Evolutionary conservation across 2,888 invertebrate species (phyloP).

Genomic region (Synergus umbraculus): DNA sequence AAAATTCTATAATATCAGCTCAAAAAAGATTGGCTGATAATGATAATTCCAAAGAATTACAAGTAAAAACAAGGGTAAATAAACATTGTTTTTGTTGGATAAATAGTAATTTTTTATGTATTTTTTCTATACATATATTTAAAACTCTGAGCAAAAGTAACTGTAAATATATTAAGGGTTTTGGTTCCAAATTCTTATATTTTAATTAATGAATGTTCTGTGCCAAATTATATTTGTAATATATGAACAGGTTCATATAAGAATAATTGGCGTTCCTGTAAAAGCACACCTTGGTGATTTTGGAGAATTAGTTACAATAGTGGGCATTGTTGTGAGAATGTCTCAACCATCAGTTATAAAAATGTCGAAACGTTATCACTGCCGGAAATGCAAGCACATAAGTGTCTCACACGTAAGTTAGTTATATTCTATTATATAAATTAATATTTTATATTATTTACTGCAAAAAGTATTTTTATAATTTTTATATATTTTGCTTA

Average conservation of each 20-base stretch:
- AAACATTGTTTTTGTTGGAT: background rate
- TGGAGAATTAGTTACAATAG: conserved; percentile 70
- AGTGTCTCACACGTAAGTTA: conserved; percentile 81
- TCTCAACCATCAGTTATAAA: conserved; percentile 88
- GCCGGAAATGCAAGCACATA: conserved; percentile 86
- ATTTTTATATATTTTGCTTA: background rate
- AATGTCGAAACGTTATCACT: conserved; percentile 85
- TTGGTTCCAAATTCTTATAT: background rate
- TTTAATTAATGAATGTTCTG: no score
- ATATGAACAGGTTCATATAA: conserved; percentile 63
- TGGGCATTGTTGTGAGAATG: conserved; percentile 88
- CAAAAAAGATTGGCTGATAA: conserved; percentile 80
- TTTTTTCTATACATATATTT: no score
- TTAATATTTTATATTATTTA: no score
- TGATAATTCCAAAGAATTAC: conserved; percentile 78
- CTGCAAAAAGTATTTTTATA: background rate
- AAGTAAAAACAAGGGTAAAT: conserved; percentile 78
- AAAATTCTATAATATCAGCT: conserved; percentile 81
- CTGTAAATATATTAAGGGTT: conserved; percentile 20
- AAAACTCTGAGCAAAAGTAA: no score
- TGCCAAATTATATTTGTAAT: background rate
- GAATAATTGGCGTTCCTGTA: conserved; percentile 76
- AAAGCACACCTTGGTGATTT: conserved; percentile 80
- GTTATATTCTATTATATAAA: conserved; percentile 45
- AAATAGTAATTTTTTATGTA: background rate